Evolutionary conservation across 2,113 vertebrate species (phyloP).

Genomic region (Albula glossodonta): DNA sequence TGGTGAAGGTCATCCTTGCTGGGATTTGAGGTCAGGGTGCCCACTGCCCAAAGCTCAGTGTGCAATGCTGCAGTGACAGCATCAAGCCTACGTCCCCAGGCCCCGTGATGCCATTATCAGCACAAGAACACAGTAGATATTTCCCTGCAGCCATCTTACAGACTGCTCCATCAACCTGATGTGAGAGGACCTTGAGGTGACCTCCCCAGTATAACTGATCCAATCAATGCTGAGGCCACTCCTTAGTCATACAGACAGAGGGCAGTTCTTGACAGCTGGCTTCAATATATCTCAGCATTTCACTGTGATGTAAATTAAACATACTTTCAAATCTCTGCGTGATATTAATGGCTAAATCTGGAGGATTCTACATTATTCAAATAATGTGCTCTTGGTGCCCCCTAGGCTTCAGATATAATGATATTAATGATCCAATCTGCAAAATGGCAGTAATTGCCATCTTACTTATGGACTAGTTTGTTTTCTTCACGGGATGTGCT

Average conservation of each 20-base stretch:
- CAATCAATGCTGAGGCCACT: neutral
- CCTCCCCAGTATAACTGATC: constrained; percentile 3
- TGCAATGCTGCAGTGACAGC: neutral
- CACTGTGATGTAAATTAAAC: neutral
- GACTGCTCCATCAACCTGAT: neutral
- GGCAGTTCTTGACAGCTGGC: neutral
- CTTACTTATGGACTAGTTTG: neutral
- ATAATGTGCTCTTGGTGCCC: neutral
- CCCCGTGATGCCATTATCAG: neutral
- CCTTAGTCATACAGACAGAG: neutral
- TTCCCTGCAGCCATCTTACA: neutral
- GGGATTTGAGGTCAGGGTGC: neutral
- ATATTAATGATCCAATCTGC: neutral
- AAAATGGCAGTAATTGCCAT: neutral
- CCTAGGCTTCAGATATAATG: neutral
- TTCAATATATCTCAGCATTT: neutral
- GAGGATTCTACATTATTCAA: neutral
- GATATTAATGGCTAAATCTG: neutral
- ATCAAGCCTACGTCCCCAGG: neutral
- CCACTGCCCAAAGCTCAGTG: neutral
- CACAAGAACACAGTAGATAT: neutral
- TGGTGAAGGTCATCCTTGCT: neutral
- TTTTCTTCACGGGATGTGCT: neutral
- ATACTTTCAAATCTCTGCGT: neutral
- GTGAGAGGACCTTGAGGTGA: constrained; percentile 12